Conservation (phyloP, 2,113 vertebrate species). For the Myiozetetes cayanensis region DNA sequence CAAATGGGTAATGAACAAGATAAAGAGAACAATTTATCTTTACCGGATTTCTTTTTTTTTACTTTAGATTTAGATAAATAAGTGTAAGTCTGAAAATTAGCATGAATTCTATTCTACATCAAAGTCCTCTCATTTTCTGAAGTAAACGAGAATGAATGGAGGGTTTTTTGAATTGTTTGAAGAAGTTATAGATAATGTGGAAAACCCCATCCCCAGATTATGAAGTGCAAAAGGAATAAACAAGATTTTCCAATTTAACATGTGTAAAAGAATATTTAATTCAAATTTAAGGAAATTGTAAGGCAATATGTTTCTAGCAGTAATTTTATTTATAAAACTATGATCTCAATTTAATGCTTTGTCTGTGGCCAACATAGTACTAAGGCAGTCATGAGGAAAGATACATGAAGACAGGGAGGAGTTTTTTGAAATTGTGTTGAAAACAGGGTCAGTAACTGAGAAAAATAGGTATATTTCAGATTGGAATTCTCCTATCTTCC, state of each 20-base stretch:
- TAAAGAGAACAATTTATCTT: not conserved
- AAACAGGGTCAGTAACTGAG: not conserved
- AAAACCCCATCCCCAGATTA: not conserved
- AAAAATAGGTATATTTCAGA: not conserved
- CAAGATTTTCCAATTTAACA: not conserved
- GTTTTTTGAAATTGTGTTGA: not conserved
- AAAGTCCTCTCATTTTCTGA: not conserved
- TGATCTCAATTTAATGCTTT: not conserved
- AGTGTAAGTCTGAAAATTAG: not conserved
- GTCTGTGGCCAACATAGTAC: not conserved
- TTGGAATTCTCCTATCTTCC: not conserved
- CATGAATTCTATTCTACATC: not conserved
- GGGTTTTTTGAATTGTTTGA: not conserved
- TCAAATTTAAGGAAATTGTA: not conserved
- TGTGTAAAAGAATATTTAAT: not conserved
- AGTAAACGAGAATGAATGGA: not conserved
- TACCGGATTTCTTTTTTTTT: not conserved
- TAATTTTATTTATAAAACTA: not conserved
- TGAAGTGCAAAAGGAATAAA: not conserved
- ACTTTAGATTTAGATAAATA: not conserved
- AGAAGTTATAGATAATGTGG: not conserved
- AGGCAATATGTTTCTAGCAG: not conserved
- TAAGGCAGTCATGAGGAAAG: not conserved
- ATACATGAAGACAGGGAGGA: accelerated
- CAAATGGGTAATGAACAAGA: not conserved